Percentiles rank a stretch among this genome's conserved stretches.
These are phyloP conservation scores for Pachyseris speciosa DNA, from an alignment of 64 coral and sea anemone genomes.

Conservation along the genomic window DNA sequence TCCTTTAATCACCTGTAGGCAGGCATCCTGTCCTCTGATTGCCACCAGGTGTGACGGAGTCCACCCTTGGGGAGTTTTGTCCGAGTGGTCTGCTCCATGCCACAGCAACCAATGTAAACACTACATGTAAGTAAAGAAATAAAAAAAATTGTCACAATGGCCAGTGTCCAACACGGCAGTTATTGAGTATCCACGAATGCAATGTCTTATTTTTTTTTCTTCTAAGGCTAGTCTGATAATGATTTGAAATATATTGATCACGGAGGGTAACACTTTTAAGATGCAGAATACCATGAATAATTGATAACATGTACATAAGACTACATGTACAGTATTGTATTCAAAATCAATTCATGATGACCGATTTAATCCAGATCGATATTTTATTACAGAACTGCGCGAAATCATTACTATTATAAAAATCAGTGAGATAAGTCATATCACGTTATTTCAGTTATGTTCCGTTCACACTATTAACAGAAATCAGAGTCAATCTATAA, in stretches of 20 bases:
- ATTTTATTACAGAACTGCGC: too few species aligned
- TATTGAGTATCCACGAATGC: too few species aligned
- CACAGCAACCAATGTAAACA: conserved; percentile 98
- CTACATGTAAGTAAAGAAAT: conserved; percentile 30
- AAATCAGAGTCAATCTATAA: too few species aligned
- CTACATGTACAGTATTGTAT: neutral
- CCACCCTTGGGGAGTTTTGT: conserved; percentile 90
- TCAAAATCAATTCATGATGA: too few species aligned
- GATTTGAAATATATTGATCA: neutral
- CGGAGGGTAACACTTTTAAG: neutral
- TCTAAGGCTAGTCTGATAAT: too few species aligned
- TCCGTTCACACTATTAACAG: too few species aligned
- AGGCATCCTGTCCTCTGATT: conserved; percentile 94
- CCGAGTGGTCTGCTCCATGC: conserved; percentile 97
- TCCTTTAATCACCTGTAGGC: conserved; percentile 75
- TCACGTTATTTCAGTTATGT: too few species aligned
- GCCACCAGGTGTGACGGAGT: conserved; percentile 90
- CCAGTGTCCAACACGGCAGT: too few species aligned
- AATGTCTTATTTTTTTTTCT: too few species aligned
- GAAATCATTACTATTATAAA: too few species aligned
- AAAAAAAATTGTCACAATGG: too few species aligned
- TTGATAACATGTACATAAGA: neutral
- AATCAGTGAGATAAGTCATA: too few species aligned
- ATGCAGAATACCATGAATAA: neutral
- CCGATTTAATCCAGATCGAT: neutral